Conservation (phyloP, 1,140 invertebrate species). For the Musca vetustissima region DNA sequence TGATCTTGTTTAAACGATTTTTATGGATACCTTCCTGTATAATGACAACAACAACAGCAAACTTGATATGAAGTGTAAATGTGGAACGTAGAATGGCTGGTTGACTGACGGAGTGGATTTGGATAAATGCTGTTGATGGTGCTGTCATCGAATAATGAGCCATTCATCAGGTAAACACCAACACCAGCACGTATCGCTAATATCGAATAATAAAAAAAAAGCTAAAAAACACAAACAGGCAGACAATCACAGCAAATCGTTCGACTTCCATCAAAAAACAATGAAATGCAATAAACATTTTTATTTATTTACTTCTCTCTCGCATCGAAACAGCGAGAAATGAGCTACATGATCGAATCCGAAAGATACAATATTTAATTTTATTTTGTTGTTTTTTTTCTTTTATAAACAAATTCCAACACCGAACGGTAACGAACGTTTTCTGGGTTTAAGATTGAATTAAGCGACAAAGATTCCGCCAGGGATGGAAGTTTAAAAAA, state of each 20-base stretch:
- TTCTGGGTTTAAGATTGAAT: too few relatives aligned
- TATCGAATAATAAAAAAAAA: background rate
- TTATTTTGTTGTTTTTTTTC: too few relatives aligned
- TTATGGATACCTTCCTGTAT: constrained; percentile 15
- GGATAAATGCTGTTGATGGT: background rate
- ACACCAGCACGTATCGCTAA: background rate
- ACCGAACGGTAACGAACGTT: too few relatives aligned
- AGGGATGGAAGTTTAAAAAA: too few relatives aligned
- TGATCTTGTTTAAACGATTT: constrained; percentile 17
- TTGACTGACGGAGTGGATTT: background rate
- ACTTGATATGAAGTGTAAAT: background rate
- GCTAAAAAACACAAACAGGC: too few relatives aligned
- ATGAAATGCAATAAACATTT: too few relatives aligned
- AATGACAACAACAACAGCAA: background rate
- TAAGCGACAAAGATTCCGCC: too few relatives aligned
- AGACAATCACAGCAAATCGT: too few relatives aligned
- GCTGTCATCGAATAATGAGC: constrained; percentile 7
- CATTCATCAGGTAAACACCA: background rate
- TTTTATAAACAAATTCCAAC: too few relatives aligned
- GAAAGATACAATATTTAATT: background rate
- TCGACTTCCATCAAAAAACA: too few relatives aligned
- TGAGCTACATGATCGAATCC: constrained; percentile 6
- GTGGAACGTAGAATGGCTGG: too few relatives aligned
- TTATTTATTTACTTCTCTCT: too few relatives aligned
- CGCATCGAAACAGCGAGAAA: background rate